Conservation (phyloP, 2,888 invertebrate species). For the Eupithecia subumbrata region DNA sequence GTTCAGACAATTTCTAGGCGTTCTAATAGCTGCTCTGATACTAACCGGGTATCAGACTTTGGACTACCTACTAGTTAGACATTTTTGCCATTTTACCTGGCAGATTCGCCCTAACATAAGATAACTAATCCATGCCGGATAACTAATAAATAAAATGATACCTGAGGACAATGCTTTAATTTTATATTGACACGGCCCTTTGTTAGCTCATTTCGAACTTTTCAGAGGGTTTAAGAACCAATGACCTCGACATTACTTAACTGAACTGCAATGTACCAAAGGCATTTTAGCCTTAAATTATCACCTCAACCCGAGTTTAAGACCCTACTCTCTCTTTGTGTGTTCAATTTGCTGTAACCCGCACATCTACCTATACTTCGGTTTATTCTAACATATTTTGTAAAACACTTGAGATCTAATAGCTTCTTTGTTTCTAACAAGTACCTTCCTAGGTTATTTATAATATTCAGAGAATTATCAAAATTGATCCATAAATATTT, state of each 20-base stretch:
- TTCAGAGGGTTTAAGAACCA: not conserved
- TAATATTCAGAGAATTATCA: not conserved
- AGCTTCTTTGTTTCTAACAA: not conserved
- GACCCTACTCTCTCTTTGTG: not conserved
- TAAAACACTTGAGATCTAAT: not conserved
- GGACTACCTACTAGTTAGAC: not conserved
- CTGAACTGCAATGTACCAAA: not conserved
- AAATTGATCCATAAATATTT: not conserved
- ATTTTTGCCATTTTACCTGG: not conserved
- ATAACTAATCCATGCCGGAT: no score
- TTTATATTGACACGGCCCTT: not conserved
- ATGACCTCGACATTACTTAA: not conserved
- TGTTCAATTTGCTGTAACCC: not conserved
- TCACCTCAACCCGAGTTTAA: not conserved
- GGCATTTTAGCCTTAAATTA: not conserved
- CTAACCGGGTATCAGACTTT: not conserved
- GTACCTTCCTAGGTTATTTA: no score
- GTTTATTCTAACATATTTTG: not conserved
- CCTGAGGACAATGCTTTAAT: not conserved
- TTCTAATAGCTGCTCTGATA: not conserved
- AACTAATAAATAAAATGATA: no score
- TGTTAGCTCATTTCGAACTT: not conserved
- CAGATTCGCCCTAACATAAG: not conserved
- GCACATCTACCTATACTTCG: not conserved
- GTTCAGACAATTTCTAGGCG: not conserved